Base-by-base conservation (phyloP, 2,797 vertebrate species). In the Cynopterus sphinx region DNA sequence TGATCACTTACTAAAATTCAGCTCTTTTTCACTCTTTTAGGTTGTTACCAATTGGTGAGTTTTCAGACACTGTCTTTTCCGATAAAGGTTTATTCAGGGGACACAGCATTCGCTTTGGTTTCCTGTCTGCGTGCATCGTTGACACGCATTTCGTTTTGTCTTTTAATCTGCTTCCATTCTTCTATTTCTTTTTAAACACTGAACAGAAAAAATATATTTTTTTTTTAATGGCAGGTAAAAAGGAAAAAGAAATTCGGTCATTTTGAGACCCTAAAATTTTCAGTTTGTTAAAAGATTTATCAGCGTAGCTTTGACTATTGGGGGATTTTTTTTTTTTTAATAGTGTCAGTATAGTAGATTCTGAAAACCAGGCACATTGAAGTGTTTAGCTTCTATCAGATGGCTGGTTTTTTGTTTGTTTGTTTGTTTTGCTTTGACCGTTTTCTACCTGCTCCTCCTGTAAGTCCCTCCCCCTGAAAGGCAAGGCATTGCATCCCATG, bases 271-370 rank as follows among this genome's bases (percentile, higher is more conserved):
- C 67, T 93, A 49, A 77, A 87, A 70, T 85, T 90, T 65, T 67
- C 24, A 61, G 59, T 96, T 96, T 91, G n/a, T 75, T 74, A 33
- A 33, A 85, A 94, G 24, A 65, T 17, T 85, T 16, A 17, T 92
- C 70, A 65, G 51, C 49, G 15, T 81, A 12, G 22, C 71, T 97
- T 92, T 89, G 77, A 28, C 28, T 87, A 22, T 43, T 57, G 36
- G 53, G 87, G 93, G 46, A 71, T 21, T 79, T 9, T 51, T 26
- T 59, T 90, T 43, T 41, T 77, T 71, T 67, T n/a, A 88, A 43
- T 61, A 89, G 8, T 77, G 41, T 70, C 63, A 65, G 24, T 67
- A 15, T 51, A 68, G 28, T 36, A 28, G 70, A 85, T 53, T 95
- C 87, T 90, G 33, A 55, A 91, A 85, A 65, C 9, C 41, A 73